Evolutionary conservation across 53 echinoderm and acorn worm genomes (phyloP).

Genomic region (Mesocentrotus franciscanus): DNA sequence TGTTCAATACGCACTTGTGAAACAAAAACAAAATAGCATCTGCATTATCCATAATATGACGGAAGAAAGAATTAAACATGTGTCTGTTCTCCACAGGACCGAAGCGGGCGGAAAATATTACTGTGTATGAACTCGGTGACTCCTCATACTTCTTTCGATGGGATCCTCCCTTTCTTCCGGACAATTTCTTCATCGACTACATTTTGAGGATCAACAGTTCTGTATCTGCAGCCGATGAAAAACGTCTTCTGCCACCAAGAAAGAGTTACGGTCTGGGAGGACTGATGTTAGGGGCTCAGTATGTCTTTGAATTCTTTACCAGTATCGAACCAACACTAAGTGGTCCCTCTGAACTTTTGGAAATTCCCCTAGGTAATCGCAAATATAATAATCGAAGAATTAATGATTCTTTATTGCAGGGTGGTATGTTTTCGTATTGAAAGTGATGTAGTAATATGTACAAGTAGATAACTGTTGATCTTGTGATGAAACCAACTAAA

Average conservation of each 20-base stretch:
- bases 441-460: background rate
- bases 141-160: slow-evolving; percentile 27
- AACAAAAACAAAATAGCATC: too few species aligned
- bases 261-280: background rate
- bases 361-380: slow-evolving; percentile 4
- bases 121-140: slow-evolving; percentile 7
- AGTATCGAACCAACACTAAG: background rate
- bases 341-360: background rate
- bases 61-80: background rate
- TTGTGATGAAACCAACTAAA: too few species aligned
- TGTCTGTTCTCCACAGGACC: background rate
- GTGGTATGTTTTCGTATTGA: background rate
- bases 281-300: background rate
- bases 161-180: background rate
- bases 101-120: background rate
- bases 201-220: slow-evolving; percentile 9
- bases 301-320: slow-evolving; percentile 13
- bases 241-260: background rate
- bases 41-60: too few species aligned
- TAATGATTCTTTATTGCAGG: too few species aligned
- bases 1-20: too few species aligned
- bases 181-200: slow-evolving; percentile 10
- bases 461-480: too few species aligned
- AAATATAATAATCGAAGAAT: too few species aligned
- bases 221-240: background rate